Conservation (phyloP, 1,140 invertebrate genomes). For the Saccostrea glomerata region DNA sequence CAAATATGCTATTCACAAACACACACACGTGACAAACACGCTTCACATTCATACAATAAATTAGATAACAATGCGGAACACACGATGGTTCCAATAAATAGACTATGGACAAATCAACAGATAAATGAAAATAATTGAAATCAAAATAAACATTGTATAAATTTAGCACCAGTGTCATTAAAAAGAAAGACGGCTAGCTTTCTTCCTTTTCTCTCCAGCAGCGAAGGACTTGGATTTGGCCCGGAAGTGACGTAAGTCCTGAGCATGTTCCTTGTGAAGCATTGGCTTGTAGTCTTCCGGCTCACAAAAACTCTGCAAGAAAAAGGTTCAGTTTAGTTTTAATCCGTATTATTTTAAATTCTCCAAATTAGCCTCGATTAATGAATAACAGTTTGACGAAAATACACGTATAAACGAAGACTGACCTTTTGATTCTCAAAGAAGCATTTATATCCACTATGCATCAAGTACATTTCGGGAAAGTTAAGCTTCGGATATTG, state of each 20-base stretch:
- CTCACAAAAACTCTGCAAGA: slow-evolving; percentile 83
- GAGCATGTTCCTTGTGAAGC: slow-evolving; percentile 86
- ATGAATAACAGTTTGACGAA: not conserved
- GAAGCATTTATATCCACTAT: slow-evolving; percentile 95
- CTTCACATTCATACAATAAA: slow-evolving; percentile 13
- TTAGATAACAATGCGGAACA: not conserved
- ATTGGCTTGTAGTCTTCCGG: slow-evolving; percentile 88
- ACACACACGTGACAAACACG: not conserved
- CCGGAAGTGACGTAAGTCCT: slow-evolving; percentile 86
- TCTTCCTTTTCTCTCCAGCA: slow-evolving; percentile 61
- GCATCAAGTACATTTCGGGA: slow-evolving; percentile 95
- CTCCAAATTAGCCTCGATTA: not conserved
- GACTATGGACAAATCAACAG: slow-evolving; percentile 6
- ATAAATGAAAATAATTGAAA: not conserved
- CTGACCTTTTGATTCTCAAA: slow-evolving; percentile 82
- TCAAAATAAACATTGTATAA: not conserved
- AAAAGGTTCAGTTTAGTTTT: not conserved
- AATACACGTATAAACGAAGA: not conserved
- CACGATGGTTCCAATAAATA: slow-evolving; percentile 11
- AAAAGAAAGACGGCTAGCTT: not conserved
- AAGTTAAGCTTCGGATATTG: slow-evolving; percentile 92
- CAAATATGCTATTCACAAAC: not conserved
- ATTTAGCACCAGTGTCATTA: not conserved
- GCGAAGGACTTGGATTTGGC: slow-evolving; percentile 86
- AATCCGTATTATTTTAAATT: not conserved